phyloP scores from a whole-genome alignment of 2,888 invertebrate species.

The Himalopsyche kuldschensis region DNA sequence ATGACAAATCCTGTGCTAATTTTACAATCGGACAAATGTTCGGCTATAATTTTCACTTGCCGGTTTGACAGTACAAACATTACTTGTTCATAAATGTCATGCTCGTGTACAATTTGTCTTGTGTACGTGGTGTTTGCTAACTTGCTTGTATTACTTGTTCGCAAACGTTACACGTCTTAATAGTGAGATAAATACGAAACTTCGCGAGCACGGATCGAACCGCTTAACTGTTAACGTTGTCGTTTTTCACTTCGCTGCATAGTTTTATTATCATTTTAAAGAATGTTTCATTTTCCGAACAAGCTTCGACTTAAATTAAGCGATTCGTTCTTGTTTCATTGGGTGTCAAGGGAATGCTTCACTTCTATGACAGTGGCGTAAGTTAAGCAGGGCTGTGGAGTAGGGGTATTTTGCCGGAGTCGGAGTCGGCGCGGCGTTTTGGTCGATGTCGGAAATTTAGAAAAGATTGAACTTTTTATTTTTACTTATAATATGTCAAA shows the following conservation, averaged over 20 bases:
- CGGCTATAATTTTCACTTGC: background rate
- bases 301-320: no score
- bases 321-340: no score
- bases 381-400: no score
- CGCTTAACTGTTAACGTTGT: no score
- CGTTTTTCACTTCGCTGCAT: background rate
- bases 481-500: no score
- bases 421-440: no score
- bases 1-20: background rate
- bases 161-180: background rate
- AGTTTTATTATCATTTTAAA: background rate
- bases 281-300: background rate
- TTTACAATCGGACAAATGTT: background rate
- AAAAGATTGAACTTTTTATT: no score
- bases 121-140: background rate
- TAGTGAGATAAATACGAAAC: background rate
- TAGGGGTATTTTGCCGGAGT: no score
- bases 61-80: background rate
- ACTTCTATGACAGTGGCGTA: no score
- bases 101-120: background rate
- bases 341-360: no score
- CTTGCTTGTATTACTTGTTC: background rate
- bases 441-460: no score
- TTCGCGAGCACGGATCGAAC: no score
- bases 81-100: background rate